These are phyloP conservation scores for Rissa tridactyla DNA, from an alignment of 2,113 vertebrate species.

Conservation along the genomic window DNA sequence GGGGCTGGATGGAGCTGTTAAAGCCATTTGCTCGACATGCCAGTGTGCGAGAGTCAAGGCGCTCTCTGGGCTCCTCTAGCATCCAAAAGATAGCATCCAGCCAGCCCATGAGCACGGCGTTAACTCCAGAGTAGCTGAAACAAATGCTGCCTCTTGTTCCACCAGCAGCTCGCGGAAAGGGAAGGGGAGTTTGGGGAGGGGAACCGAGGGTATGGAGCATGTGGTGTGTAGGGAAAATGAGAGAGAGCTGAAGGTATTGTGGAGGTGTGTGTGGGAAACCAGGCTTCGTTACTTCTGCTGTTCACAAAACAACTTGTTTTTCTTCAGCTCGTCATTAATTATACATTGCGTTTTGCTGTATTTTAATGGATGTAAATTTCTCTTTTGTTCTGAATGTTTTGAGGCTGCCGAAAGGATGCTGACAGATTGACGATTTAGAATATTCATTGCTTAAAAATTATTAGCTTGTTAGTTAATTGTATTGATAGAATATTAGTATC, in stretches of 20 bases:
- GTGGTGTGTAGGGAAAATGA: constrained; percentile 63
- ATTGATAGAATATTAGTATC: neutral
- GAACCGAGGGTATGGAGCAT: constrained; percentile 27
- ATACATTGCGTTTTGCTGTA: neutral
- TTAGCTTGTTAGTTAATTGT: neutral
- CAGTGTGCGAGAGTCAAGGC: neutral
- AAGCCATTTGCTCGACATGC: neutral
- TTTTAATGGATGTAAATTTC: neutral
- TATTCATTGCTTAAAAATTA: neutral
- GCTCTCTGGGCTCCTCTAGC: neutral
- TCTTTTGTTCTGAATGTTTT: neutral
- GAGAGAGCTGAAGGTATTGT: constrained; percentile 46
- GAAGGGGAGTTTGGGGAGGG: neutral
- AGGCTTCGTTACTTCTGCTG: constrained; percentile 44
- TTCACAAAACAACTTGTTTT: constrained; percentile 51
- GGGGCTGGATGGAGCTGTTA: neutral
- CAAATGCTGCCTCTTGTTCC: neutral
- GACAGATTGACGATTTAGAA: neutral
- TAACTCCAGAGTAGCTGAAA: neutral
- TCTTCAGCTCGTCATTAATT: constrained; percentile 24
- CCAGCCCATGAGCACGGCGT: neutral
- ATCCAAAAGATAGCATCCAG: neutral
- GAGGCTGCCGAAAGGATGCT: neutral
- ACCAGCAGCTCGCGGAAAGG: neutral
- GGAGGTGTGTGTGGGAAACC: constrained; percentile 67